Evolutionary conservation across 2,888 invertebrate species (phyloP), one percentile per base, ranked within the genome.

Genomic region (Dendrolimus houi): DNA sequence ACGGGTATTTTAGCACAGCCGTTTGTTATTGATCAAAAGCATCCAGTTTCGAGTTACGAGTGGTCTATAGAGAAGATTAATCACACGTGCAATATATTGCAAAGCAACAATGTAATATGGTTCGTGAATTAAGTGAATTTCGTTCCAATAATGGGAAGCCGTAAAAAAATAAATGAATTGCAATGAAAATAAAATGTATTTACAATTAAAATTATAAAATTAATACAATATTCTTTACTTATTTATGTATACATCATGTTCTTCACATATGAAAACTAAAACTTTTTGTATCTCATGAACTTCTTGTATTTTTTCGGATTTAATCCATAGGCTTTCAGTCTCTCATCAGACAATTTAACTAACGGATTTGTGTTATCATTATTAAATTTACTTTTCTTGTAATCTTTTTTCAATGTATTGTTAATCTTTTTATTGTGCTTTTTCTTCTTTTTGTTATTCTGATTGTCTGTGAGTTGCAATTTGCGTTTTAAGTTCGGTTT

Each of bases 281-380:
- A 91, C 61, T 92, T 92, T 62, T 92, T 92, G 67, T 94, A 95
- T 75, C 94, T 95, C 64, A 95, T 83, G 81, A 94, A 95, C 72
- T 94, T 94, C 74, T 94, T 95, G 71, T 95, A 96, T 77, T 96
- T 97, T 72, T 95, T 96, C 0, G 97, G 97, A 89, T 97, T 98
- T 52, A 98, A 93, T 57, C 98, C 98, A 79, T 96, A 99, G 0
- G 98, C 98, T 73, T 94, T 93, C 9, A 99, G 90, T 64, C 99
- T 92, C 64, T 96, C 95, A 79, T 97, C 96, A 2, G 96, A 94
- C 41, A 95, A 76, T 57, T 83, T 85, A 52, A 70, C 72, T 17
- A 89, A 68, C 9, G 86, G 85, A 66, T 87, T 81, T 59, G 64
- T 69, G 56, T 70, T 70, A 55, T 62, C 64, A 52, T 71, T 64